Percentiles rank a stretch among this genome's conserved stretches.
Evolutionary conservation across 2,888 invertebrate genomes (phyloP).

Genomic region (Caenorhabditis imperialis): DNA sequence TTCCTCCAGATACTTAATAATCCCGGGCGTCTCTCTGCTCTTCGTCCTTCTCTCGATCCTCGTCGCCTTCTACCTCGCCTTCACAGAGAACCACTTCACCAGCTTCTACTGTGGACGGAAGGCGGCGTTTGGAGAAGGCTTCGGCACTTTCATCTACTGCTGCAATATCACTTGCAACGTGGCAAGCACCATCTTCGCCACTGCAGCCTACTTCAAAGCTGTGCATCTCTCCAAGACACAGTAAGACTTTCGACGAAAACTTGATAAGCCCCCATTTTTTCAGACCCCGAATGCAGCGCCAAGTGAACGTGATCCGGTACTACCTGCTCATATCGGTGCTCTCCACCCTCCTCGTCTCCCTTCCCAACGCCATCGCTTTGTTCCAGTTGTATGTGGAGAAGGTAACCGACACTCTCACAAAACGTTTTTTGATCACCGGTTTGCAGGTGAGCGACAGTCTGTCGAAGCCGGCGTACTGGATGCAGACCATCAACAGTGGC

Average conservation of each 20-base stretch:
- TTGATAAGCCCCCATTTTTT: neutral
- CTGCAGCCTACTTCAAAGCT: constrained; percentile 64
- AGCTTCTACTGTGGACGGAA: constrained; percentile 68
- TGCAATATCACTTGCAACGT: constrained; percentile 67
- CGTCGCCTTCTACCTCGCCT: constrained; percentile 58
- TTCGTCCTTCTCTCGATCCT: constrained; percentile 58
- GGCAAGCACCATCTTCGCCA: constrained; percentile 59
- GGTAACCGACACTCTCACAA: constrained; percentile 22
- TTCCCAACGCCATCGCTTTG: constrained; percentile 65
- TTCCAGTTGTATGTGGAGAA: constrained; percentile 61
- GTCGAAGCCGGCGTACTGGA: constrained; percentile 69
- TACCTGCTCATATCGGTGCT: constrained; percentile 66
- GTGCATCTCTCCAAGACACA: constrained; percentile 56
- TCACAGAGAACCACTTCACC: constrained; percentile 48
- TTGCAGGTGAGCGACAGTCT: constrained; percentile 65
- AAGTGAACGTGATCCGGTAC: constrained; percentile 65
- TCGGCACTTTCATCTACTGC: constrained; percentile 66
- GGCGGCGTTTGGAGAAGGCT: constrained; percentile 67
- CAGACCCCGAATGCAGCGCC: constrained; percentile 64
- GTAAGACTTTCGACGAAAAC: constrained; percentile 32
- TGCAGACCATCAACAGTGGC: constrained; percentile 67
- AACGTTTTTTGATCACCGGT: too few relatives aligned
- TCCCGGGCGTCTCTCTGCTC: constrained; percentile 51
- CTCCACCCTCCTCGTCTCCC: constrained; percentile 66
- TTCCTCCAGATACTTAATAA: constrained; percentile 57